These are phyloP conservation scores for Thermophis baileyi DNA, from an alignment of 2,113 vertebrate species.

Conservation along the genomic window DNA sequence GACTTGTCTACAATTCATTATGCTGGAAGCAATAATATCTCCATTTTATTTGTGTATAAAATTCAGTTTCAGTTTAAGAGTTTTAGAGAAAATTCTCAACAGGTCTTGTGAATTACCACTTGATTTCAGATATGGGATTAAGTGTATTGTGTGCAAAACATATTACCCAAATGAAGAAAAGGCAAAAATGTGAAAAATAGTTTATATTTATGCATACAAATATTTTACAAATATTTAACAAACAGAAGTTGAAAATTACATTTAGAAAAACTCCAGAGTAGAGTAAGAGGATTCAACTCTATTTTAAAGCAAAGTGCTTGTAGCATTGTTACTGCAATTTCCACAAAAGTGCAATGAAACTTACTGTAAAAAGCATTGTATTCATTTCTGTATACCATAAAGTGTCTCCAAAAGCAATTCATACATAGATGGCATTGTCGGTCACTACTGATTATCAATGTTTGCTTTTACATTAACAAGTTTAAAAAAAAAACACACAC, in stretches of 20 bases:
- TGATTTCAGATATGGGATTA: constrained; percentile 25
- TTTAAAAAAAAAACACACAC: neutral
- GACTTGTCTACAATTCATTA: neutral
- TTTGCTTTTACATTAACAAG: constrained; percentile 34
- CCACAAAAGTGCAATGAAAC: constrained; percentile 61
- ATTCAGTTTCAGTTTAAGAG: neutral
- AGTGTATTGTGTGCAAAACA: neutral
- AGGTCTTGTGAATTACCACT: constrained; percentile 16
- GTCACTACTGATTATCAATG: constrained; percentile 33
- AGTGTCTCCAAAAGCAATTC: constrained; percentile 40
- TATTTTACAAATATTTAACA: constrained; percentile 61
- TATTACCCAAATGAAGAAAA: neutral
- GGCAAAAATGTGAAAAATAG: constrained; percentile 30
- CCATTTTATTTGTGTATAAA: neutral
- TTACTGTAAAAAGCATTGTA: constrained; percentile 44
- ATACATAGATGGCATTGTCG: constrained; percentile 27
- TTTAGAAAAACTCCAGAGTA: constrained; percentile 34
- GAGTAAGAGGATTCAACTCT: constrained; percentile 50
- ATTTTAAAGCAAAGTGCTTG: constrained; percentile 63
- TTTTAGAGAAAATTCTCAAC: neutral
- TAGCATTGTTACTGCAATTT: constrained; percentile 48
- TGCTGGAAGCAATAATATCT: constrained; percentile 1
- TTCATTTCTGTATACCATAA: constrained; percentile 31
- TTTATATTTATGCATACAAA: constrained; percentile 60
- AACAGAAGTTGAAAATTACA: constrained; percentile 52